These are phyloP conservation scores for Rhyzopertha dominica DNA, from an alignment of 1,140 invertebrate genomes.

Conservation along the genomic window DNA sequence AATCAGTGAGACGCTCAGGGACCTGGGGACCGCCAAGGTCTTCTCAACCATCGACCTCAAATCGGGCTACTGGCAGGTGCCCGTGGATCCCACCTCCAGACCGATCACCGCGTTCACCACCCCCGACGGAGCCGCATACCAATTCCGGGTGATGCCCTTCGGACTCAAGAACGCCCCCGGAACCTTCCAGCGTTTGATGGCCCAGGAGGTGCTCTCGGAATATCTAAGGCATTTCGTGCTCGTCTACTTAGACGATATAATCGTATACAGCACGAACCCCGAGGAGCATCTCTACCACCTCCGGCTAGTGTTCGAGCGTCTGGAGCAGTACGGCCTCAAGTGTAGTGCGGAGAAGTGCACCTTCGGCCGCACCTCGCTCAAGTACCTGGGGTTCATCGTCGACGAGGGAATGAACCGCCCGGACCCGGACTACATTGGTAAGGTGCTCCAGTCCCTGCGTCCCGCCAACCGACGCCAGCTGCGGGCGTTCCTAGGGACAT, in stretches of 20 bases:
- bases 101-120: no score
- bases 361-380: background rate
- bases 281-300: constrained; percentile 14
- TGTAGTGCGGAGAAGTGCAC: constrained; percentile 8
- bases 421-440: background rate
- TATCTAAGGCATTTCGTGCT: constrained; percentile 12
- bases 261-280: background rate
- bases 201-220: constrained; percentile 12
- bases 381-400: constrained; percentile 12
- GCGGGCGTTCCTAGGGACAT: constrained; percentile 24
- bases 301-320: constrained; percentile 12
- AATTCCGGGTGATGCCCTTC: no score
- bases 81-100: no score
- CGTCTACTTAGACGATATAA: constrained; percentile 20
- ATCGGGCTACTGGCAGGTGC: no score
- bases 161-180: no score
- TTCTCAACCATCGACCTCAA: no score
- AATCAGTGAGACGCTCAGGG: no score
- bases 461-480: constrained; percentile 15
- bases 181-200: no score
- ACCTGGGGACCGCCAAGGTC: no score
- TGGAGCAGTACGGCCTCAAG: constrained; percentile 8
- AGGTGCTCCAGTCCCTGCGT: background rate
- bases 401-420: background rate
- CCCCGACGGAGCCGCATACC: no score